Evolutionary conservation across 2,797 vertebrate species (phyloP).

Genomic region (Gadopsis bispinosus): DNA sequence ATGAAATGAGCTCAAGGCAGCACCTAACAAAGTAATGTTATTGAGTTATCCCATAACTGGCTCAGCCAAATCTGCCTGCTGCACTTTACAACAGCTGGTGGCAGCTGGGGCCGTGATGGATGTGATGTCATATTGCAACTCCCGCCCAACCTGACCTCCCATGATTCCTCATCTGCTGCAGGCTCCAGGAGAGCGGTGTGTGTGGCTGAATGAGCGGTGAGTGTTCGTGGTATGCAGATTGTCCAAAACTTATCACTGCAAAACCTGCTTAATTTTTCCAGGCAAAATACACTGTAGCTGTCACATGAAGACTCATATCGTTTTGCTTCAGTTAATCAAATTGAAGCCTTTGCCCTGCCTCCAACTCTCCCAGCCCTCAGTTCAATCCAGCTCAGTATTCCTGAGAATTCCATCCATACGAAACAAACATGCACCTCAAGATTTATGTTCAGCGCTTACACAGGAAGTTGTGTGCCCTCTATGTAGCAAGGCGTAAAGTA

Average conservation of each 20-base stretch:
- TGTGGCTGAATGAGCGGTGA: conserved; percentile 32
- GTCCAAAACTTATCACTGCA: background rate
- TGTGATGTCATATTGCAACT: conserved; percentile 60
- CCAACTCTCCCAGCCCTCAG: background rate
- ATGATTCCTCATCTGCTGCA: conserved; percentile 57
- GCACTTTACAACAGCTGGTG: conserved; percentile 85
- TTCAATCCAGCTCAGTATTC: background rate
- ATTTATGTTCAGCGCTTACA: background rate
- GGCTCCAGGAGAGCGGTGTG: conserved; percentile 31
- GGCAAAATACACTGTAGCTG: rapidly evolving
- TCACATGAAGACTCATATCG: background rate
- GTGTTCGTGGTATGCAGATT: background rate
- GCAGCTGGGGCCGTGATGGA: conserved; percentile 77
- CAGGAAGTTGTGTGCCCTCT: background rate
- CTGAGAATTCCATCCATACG: background rate
- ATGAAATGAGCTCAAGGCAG: conserved; percentile 80
- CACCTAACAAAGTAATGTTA: conserved; percentile 79
- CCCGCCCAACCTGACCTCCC: conserved; percentile 65
- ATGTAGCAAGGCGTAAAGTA: background rate
- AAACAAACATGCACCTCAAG: background rate
- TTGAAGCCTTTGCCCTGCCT: background rate
- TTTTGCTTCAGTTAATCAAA: conserved; percentile 2
- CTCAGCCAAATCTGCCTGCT: conserved; percentile 82
- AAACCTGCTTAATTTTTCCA: background rate
- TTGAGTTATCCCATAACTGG: conserved; percentile 85